Evolutionary conservation across 2,797 vertebrate genomes (phyloP), one percentile per base, ranked within the genome.

Genomic region (Acanthurus lineatus): DNA sequence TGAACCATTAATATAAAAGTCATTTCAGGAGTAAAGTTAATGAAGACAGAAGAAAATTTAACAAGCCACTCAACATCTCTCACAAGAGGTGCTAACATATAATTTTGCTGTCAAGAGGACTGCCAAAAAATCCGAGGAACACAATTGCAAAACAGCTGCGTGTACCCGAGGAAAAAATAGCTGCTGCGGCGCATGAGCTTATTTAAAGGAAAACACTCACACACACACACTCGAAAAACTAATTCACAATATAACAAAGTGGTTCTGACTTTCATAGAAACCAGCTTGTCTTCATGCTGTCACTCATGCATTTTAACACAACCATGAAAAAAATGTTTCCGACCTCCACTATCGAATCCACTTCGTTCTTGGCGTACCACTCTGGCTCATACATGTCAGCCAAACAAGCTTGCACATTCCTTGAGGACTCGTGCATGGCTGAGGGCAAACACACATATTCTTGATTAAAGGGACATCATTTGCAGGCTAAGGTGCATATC

Each of bases 381-480:
- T 99, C 97, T 0, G 96, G 95, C 81, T 99, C 98, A 47, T 99
- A 99, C 91, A 99, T 97, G 86, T 99, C 98, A 76, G 96, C 97
- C 88, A 99, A 93, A 92, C 98, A 99, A 6, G 98, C 93, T 0
- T 96, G 97, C 81, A 99, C 81, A 81, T 96, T 98, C 92, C 96
- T 98, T 84, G 98, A 99, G 69, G 98, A 97, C 88, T 99, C 98
- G 0, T 99, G 98, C 98, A 99, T 99, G 35, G 97, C 98, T 99
- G 91, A 49, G 62, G 61, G 82, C 16, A 81, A 59, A 80, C 48
- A 79, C 7, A 73, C 32, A 64, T 28, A 20, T 19, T 42, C 11
- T 4, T 3, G 28, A 63, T 83, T 22, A 83, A 25, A 4, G 35
- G 48, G 35, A 44, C 20, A 35, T 59, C 7, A 38, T 25, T 16